Percentiles rank a stretch among this genome's conserved stretches.
Evolutionary conservation across 2,113 vertebrate species (phyloP).

Genomic region (Xiphias gladius): DNA sequence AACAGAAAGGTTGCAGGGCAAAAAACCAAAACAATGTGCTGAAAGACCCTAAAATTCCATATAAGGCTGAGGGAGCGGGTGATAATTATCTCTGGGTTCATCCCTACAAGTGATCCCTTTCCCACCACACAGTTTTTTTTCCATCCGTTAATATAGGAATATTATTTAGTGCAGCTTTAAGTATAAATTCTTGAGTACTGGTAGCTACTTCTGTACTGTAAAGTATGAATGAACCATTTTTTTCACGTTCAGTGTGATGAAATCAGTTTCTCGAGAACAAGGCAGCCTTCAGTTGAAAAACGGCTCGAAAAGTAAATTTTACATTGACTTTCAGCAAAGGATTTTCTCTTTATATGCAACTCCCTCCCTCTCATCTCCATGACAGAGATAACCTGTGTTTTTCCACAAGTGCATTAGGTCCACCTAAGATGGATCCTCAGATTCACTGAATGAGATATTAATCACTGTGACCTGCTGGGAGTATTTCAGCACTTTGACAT

Average conservation of each 20-base stretch:
- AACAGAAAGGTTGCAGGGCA: no score
- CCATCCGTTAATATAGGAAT: not conserved
- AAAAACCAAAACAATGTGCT: not conserved
- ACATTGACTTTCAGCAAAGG: not conserved
- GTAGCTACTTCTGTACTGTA: not conserved
- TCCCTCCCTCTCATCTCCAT: slow-evolving; percentile 8
- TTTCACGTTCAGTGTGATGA: not conserved
- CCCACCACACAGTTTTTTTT: no score
- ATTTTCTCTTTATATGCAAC: slow-evolving; percentile 8
- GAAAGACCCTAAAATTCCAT: no score
- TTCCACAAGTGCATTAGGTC: slow-evolving; percentile 55
- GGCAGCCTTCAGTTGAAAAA: not conserved
- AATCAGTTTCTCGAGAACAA: not conserved
- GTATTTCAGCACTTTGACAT: slow-evolving; percentile 45
- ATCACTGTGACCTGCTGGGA: slow-evolving; percentile 27
- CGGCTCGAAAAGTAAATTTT: not conserved
- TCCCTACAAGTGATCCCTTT: no score
- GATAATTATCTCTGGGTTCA: no score
- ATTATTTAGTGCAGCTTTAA: not conserved
- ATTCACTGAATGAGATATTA: slow-evolving; percentile 46
- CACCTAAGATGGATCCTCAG: slow-evolving; percentile 32
- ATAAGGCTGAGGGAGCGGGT: no score
- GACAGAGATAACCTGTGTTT: slow-evolving; percentile 44
- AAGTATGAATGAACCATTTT: not conserved
- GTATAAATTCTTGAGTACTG: not conserved